Base-by-base conservation (phyloP, 2,797 vertebrate species). In the Pristis pectinata region DNA sequence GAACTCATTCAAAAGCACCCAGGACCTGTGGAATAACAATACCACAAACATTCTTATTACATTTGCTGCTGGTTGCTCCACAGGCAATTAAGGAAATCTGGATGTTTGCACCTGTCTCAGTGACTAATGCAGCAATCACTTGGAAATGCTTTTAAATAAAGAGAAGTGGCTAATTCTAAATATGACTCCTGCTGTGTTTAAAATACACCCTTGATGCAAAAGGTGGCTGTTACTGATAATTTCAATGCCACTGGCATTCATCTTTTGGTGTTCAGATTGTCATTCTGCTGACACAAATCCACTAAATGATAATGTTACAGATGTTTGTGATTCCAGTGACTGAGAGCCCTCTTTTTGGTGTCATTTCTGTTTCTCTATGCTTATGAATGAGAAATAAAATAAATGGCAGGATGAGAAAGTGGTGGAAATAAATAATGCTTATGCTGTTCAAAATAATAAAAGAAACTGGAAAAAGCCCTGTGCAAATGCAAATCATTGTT, bases 11-110 rank as follows among this genome's bases (percentile, higher is more conserved):
- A 64, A 34, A 44, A 72, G 67, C 91, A 93, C 34, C 24, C 30
- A 93, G 91, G 61, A 72, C 41, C 8, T 44, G 24, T 44, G 64
- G 89, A 70, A 70, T 92, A 15, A 93, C 15, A 70, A 93, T 7
- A 72, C 41, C 17, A 44, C 64, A 93, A n/a, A 30, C 41, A 93
- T 93, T 72, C 91, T 67, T 92, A 92, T 41, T 92, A 37, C n/a
- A 44, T 93, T 49, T 93, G 91, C 91, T 49, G 37, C 61, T 93
- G 49, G 9, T 59, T 93, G 64, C 64, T 44, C n/a, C 37, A 27
- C 9, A 11, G 6, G 85, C 85, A 89, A 89, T 89, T 17, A 89
- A 89, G 56, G 15, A 89, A 89, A 89, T 70, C 91, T 79, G 30
- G 37, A 72, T 72, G 64, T 70, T 24, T 72, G 91, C 67, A 72